Evolutionary conservation across 2,888 invertebrate genomes (phyloP).

Genomic region (Uropetala carovei): DNA sequence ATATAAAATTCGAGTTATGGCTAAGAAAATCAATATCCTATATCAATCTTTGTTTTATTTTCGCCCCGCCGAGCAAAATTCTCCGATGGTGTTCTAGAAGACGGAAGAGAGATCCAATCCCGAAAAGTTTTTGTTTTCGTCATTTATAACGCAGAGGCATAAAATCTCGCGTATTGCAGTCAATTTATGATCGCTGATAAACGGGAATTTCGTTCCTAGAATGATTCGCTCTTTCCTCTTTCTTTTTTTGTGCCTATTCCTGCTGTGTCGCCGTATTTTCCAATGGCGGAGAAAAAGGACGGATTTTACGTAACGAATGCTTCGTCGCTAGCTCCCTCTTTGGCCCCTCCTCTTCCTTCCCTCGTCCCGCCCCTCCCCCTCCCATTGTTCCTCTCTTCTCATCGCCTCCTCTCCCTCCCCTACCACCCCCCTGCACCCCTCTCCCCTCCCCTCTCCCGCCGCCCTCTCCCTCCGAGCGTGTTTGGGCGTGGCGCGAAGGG

Average conservation of each 20-base stretch:
- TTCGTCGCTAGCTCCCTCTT: constrained; percentile 30
- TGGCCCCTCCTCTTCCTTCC: constrained; percentile 56
- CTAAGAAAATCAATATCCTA: constrained; percentile 23
- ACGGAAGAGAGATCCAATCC: neutral
- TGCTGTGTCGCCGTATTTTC: constrained; percentile 52
- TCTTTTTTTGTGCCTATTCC: constrained; percentile 50
- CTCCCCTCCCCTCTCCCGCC: neutral
- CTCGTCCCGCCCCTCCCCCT: neutral
- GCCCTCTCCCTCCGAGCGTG: constrained; percentile 50
- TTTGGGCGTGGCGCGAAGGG: constrained; percentile 64
- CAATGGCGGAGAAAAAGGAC: constrained; percentile 63
- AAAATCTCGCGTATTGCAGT: constrained; percentile 38
- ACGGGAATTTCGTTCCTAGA: constrained; percentile 38
- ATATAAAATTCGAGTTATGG: neutral
- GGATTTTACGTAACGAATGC: constrained; percentile 62
- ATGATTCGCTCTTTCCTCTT: neutral
- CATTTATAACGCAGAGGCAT: constrained; percentile 1
- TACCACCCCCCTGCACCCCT: neutral
- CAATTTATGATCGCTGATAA: constrained; percentile 42
- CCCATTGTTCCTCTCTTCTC: neutral
- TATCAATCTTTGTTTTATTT: neutral
- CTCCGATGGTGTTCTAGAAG: neutral
- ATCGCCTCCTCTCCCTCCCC: neutral
- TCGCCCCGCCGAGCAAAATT: neutral
- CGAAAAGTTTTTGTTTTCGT: neutral